phyloP scores from a whole-genome alignment of 1,140 invertebrate species.

The Platyscapa corneri region DNA sequence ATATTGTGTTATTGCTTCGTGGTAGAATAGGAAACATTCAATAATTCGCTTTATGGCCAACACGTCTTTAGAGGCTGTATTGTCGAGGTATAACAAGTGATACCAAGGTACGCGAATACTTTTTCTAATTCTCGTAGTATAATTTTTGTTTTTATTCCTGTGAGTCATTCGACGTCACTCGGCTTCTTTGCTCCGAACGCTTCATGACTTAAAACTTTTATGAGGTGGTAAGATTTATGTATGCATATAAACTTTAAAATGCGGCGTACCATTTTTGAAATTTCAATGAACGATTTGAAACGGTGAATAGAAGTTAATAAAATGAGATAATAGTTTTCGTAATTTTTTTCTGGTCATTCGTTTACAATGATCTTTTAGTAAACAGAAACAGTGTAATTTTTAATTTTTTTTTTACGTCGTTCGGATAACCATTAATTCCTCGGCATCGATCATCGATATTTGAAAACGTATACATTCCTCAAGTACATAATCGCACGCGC shows the following conservation, averaged over 20 bases:
- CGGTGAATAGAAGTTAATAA: not conserved
- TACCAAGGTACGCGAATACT: not conserved
- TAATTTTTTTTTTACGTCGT: too few species aligned
- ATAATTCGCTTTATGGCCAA: slow-evolving; percentile 11
- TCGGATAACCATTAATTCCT: too few species aligned
- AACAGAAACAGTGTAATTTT: too few species aligned
- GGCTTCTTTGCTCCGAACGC: slow-evolving; percentile 5
- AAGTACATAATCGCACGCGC: too few species aligned
- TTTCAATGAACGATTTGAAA: slow-evolving; percentile 10
- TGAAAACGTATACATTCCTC: too few species aligned
- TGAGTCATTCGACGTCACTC: not conserved
- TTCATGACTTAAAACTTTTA: slow-evolving; percentile 15
- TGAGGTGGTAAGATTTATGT: slow-evolving; percentile 23
- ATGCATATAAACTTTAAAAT: slow-evolving; percentile 23
- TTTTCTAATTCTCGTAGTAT: slow-evolving; percentile 12
- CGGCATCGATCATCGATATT: too few species aligned
- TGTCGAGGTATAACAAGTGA: not conserved
- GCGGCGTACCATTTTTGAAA: slow-evolving; percentile 4
- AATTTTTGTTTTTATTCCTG: not conserved
- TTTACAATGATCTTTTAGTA: too few species aligned
- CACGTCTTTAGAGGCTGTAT: not conserved
- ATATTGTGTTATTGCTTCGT: not conserved
- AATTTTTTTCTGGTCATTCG: not conserved
- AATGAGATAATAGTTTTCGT: not conserved
- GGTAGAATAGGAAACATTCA: not conserved